Base-by-base conservation (phyloP, 2,888 invertebrate species). In the Pardosa pseudoannulata region DNA sequence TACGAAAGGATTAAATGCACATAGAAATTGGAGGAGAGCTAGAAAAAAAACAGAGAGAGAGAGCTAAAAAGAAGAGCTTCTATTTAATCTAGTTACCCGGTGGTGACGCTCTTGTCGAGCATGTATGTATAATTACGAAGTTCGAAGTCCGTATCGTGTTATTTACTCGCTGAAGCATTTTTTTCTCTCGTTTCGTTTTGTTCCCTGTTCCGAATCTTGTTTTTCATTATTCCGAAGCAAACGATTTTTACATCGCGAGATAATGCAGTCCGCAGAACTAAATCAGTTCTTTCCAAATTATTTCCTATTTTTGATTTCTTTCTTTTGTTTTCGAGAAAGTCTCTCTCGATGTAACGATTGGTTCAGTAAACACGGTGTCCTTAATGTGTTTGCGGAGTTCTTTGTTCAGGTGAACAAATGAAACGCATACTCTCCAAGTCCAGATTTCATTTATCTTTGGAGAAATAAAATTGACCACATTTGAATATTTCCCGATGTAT, bases 71-170 rank as follows among this genome's bases (percentile, higher is more conserved):
- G 23, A 23, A 56, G 16, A 16, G 16, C 13, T 23, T 56, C 56
- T 23, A 23, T 56, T 56, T 56, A 56, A 56, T 56, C 56, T 56
- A 56, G 23, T 56, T 56, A 56, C 5, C 56, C 56, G 56, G 56
- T 56, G 56, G 23, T 56, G 56, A 56, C 56, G 56, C 56, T 56
- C 56, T 23, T 11, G 56, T 23, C 56, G 56, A 56, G 56, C 56
- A 56, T 56, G 56, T 56, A 56, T 56, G 56, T 56, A 56, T 56
- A 56, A 56, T 56, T 56, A 56, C 56, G 56, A 23, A 23, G 23
- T 56, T 56, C 56, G 56, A 56, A 23, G 56, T 56, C 56, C 23
- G 23, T 56, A 56, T 23, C 56, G 23, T 56, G 56, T 56, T 56
- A 56, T 56, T 56, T 56, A 56, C 5, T 56, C 16, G 19, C 56